Conservation (phyloP, 2,113 vertebrate genomes). For the Lycaon pictus region DNA sequence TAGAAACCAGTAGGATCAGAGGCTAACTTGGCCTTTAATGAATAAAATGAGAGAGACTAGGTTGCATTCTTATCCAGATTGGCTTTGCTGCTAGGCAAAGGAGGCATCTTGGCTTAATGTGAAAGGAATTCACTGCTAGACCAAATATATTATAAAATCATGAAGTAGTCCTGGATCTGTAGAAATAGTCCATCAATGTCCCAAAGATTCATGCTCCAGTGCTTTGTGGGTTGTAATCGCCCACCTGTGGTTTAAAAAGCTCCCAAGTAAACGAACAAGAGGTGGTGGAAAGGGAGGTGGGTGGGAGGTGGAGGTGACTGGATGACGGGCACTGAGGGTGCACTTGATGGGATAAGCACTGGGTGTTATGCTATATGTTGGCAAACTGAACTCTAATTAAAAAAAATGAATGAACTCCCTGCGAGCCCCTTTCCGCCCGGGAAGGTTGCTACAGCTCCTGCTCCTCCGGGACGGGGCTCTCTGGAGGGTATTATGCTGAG, state of each 20-base stretch:
- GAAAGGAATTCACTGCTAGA: background rate
- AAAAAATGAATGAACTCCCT: no score
- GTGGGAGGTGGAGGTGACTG: no score
- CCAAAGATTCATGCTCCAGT: background rate
- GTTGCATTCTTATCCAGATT: background rate
- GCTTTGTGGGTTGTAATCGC: accelerated
- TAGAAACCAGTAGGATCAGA: background rate
- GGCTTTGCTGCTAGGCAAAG: background rate
- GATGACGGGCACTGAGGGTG: no score
- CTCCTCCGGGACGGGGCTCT: no score
- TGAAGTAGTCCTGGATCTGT: background rate
- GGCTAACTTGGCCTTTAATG: background rate
- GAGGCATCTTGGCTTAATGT: background rate
- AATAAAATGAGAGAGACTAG: background rate
- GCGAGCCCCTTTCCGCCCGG: no score
- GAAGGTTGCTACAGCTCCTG: no score
- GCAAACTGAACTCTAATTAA: no score
- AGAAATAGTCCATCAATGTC: background rate
- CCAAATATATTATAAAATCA: background rate
- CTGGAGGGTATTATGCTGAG: no score
- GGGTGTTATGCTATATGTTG: no score
- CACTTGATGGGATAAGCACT: no score
- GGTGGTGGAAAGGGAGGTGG: no score
- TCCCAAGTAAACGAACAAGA: background rate
- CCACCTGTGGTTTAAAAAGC: background rate